phyloP scores from a whole-genome alignment of 1,140 invertebrate genomes.

The Drosophila setifemur region DNA sequence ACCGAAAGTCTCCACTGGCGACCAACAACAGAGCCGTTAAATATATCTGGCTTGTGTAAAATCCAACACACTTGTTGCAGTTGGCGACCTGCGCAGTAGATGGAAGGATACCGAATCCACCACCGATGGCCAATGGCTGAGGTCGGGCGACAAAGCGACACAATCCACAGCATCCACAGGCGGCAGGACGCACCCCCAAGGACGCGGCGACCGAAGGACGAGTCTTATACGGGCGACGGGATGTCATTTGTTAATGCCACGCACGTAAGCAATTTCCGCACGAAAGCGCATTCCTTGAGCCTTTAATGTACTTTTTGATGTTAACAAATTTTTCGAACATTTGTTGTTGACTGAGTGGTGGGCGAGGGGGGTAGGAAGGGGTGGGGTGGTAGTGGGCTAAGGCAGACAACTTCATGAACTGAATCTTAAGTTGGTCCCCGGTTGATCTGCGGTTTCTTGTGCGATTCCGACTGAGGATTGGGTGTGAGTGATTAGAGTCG shows the following conservation, averaged over 20 bases:
- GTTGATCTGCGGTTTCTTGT: constrained; percentile 37
- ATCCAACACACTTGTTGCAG: constrained; percentile 68
- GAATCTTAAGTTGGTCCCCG: constrained; percentile 50
- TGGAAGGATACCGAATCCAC: constrained; percentile 16
- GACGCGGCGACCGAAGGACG: neutral
- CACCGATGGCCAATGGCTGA: constrained; percentile 69
- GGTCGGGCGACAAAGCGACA: constrained; percentile 64
- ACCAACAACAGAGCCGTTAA: constrained; percentile 15
- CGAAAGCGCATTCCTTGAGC: constrained; percentile 79
- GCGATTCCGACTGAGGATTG: constrained; percentile 6
- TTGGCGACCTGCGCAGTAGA: constrained; percentile 55
- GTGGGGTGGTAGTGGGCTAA: neutral
- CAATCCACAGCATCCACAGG: constrained; percentile 55
- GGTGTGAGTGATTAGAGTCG: constrained; percentile 66
- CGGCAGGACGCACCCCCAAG: constrained; percentile 30
- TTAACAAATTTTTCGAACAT: constrained; percentile 80
- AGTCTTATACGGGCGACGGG: constrained; percentile 57
- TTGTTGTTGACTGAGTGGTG: constrained; percentile 60
- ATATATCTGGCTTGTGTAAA: neutral
- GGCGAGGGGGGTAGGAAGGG: neutral
- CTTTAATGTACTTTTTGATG: constrained; percentile 81
- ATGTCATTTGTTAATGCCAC: constrained; percentile 76
- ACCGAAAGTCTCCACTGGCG: constrained; percentile 27
- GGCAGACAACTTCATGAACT: constrained; percentile 30
- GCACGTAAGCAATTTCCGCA: constrained; percentile 80